These are phyloP conservation scores for Cacatua alba DNA, from an alignment of 2,113 vertebrate genomes.

Conservation along the genomic window DNA sequence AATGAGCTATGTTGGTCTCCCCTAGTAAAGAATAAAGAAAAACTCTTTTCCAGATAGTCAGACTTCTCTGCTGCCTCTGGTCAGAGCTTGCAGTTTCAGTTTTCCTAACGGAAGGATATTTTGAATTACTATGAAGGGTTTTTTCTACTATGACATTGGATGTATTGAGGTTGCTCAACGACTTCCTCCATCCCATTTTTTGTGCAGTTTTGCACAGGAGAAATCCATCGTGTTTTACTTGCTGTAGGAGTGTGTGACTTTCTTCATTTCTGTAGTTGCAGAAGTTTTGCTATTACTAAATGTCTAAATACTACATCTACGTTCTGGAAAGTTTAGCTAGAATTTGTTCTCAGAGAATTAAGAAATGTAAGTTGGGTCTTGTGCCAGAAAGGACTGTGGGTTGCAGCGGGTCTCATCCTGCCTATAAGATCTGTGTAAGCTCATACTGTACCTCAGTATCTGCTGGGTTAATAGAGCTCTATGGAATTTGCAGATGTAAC, in stretches of 20 bases:
- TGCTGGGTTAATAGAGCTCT: neutral
- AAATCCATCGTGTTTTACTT: neutral
- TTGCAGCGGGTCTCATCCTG: neutral
- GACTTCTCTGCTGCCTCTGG: neutral
- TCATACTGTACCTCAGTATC: neutral
- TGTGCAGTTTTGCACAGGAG: neutral
- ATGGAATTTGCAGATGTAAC: neutral
- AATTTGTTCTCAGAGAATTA: neutral
- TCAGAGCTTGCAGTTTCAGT: neutral
- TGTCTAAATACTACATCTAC: neutral
- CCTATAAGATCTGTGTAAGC: neutral
- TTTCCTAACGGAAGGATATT: neutral
- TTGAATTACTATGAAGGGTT: neutral
- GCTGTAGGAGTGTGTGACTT: neutral
- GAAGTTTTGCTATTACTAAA: neutral
- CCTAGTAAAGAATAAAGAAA: neutral
- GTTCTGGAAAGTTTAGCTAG: neutral
- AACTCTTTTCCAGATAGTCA: neutral
- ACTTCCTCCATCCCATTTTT: neutral
- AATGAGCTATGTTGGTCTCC: neutral
- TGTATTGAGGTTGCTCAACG: neutral
- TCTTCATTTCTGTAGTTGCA: neutral
- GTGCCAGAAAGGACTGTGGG: neutral
- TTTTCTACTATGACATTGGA: neutral
- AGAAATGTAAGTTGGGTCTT: neutral